Conservation (phyloP, 2,797 vertebrate genomes). For the Distichodus sexfasciatus region DNA sequence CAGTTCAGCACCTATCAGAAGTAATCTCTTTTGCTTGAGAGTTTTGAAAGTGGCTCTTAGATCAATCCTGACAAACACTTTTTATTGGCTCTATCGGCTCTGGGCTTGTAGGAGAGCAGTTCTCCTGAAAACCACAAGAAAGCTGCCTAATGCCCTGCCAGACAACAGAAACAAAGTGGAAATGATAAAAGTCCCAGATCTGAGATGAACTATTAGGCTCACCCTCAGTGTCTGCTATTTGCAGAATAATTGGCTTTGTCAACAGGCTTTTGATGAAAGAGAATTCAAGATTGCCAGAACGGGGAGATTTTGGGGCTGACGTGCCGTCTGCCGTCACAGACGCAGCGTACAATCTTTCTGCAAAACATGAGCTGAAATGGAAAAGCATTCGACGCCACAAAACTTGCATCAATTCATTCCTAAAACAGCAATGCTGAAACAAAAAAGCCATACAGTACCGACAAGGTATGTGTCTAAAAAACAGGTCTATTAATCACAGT, state of each 20-base stretch:
- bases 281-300: slow-evolving; percentile 38
- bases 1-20: background rate
- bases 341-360: slow-evolving; percentile 60
- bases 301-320: slow-evolving; percentile 12
- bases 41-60: background rate
- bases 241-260: slow-evolving; percentile 44
- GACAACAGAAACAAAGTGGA: slow-evolving; percentile 28
- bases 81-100: background rate
- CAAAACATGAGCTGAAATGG: background rate
- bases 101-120: background rate
- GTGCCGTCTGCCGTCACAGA: slow-evolving; percentile 34
- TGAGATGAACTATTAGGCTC: slow-evolving; percentile 28
- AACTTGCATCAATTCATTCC: background rate
- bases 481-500: background rate
- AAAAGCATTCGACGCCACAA: background rate
- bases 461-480: too few species aligned
- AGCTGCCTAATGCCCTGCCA: slow-evolving; percentile 2
- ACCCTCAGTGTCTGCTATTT: slow-evolving; percentile 37
- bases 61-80: slow-evolving; percentile 10
- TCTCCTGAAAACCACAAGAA: background rate
- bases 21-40: background rate
- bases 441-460: background rate
- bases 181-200: slow-evolving; percentile 24
- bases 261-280: slow-evolving; percentile 43
- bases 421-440: background rate